Evolutionary conservation across 92 coral and sea anemone genomes (phyloP), one percentile per base, ranked within the genome.

Genomic region (Bergia puertoricense): DNA sequence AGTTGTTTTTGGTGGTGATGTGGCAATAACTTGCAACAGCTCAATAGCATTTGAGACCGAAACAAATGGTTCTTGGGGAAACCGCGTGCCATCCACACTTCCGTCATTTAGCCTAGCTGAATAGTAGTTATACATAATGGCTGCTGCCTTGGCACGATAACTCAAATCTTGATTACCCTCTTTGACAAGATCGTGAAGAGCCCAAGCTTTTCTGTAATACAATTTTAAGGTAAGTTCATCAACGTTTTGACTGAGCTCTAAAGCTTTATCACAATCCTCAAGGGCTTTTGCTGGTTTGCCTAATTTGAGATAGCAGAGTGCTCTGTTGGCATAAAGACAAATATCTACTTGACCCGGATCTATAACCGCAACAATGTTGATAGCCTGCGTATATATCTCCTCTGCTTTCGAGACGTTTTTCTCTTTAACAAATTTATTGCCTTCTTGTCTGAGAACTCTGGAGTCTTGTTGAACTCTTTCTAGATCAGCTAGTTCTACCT

Each of bases 141-240:
- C 79, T 38, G 94, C 89, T 14, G 93, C 94, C 36, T 18, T 54
- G 1, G 88, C 57, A 85, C 89, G 92, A 11, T 82, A 81, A 15
- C 50, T 10, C 0, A 90, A 88, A 18, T 85, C 46, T 7, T 18
- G 4, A 7, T 77, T 41, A 54, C 92, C 90, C 40, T 85, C 71
- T 41, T 66, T 45, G 22, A 92, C 90, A 88, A 93, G 90, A 3
- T 85, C 85, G 54, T 42, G 79, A 50, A 95, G 93, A 48, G 98
- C 95, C 98, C 98, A 95, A 8, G 98, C 96, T 51, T 92, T 95
- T 9, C 96, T 91, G 85, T 77, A 56, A 41, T 44, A 10, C n/a
- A 88, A 37, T 41, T 90, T 75, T 36, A 91, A 46, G 14, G 81
- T 88, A n/a, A 95, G 86, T 38, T 56, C 72, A 39, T 51, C 67